Evolutionary conservation across 2,113 vertebrate genomes (phyloP).

Genomic region (Pontoporia blainvillei): DNA sequence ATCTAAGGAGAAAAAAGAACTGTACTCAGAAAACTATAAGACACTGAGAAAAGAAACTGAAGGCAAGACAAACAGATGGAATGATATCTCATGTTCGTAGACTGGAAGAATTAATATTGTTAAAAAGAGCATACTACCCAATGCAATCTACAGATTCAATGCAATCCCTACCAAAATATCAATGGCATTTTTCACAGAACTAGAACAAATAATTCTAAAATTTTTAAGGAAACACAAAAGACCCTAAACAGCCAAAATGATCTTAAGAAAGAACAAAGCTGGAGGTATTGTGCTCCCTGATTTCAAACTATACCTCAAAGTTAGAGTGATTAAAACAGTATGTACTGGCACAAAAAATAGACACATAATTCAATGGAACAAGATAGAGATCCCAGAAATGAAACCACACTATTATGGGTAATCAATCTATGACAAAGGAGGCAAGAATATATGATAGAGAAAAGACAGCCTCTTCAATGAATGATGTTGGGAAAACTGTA

Average conservation of each 20-base stretch:
- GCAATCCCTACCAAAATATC: background rate
- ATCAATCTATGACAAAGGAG: background rate
- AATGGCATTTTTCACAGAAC: background rate
- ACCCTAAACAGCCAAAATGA: background rate
- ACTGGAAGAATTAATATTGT: background rate
- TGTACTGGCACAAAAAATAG: background rate
- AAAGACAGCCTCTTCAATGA: background rate
- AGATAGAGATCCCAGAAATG: background rate
- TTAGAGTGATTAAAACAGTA: background rate
- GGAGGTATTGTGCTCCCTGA: background rate
- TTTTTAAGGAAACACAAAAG: background rate
- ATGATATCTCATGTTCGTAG: background rate
- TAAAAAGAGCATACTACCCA: background rate
- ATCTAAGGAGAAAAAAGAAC: background rate
- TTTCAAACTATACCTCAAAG: background rate
- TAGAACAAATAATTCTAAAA: background rate
- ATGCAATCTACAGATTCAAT: background rate
- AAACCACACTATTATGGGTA: background rate
- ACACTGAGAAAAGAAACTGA: background rate
- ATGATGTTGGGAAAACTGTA: background rate
- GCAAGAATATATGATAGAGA: background rate
- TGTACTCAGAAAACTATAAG: background rate
- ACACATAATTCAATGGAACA: background rate
- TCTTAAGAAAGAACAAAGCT: background rate
- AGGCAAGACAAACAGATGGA: background rate